These are phyloP conservation scores for Blera fallax DNA, from an alignment of 2,888 invertebrate genomes.

Conservation along the genomic window DNA sequence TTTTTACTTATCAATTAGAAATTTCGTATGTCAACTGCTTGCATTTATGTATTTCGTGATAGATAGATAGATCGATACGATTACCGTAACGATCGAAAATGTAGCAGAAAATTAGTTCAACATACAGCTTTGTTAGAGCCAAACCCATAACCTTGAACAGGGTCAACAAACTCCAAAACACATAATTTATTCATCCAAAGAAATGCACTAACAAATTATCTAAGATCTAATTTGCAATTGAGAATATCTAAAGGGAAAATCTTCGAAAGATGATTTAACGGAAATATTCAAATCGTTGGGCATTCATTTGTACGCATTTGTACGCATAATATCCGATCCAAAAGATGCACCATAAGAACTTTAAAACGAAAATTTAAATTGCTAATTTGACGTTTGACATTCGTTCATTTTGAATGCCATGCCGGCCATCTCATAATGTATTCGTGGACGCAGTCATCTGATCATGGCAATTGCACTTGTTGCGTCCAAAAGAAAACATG, in stretches of 20 bases:
- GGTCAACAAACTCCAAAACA: slow-evolving; percentile 7
- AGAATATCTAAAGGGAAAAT: background rate
- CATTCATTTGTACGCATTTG: background rate
- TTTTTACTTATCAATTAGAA: too few relatives aligned
- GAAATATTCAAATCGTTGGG: slow-evolving; percentile 24
- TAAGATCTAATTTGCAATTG: slow-evolving; percentile 34
- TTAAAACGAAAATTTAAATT: background rate
- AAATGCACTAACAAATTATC: background rate
- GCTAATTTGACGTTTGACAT: slow-evolving; percentile 26
- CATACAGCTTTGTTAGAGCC: background rate
- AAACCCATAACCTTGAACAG: slow-evolving; percentile 32
- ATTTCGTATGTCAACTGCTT: too few relatives aligned
- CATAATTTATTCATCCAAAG: background rate
- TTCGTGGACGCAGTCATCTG: slow-evolving; percentile 22
- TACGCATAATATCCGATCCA: background rate
- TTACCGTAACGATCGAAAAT: too few relatives aligned
- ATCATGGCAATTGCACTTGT: slow-evolving; percentile 47
- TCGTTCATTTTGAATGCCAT: background rate
- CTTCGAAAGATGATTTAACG: slow-evolving; percentile 41
- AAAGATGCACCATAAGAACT: slow-evolving; percentile 15
- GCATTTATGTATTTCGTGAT: too few relatives aligned
- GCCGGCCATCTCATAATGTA: slow-evolving; percentile 7
- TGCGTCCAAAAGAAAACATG: slow-evolving; percentile 30
- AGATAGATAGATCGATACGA: too few relatives aligned
- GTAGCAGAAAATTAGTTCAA: too few relatives aligned